A percentile compares a stretch with the other conserved stretches of the same genome.
phyloP scores from a whole-genome alignment of 2,113 vertebrate genomes.

The Microcebus murinus region DNA sequence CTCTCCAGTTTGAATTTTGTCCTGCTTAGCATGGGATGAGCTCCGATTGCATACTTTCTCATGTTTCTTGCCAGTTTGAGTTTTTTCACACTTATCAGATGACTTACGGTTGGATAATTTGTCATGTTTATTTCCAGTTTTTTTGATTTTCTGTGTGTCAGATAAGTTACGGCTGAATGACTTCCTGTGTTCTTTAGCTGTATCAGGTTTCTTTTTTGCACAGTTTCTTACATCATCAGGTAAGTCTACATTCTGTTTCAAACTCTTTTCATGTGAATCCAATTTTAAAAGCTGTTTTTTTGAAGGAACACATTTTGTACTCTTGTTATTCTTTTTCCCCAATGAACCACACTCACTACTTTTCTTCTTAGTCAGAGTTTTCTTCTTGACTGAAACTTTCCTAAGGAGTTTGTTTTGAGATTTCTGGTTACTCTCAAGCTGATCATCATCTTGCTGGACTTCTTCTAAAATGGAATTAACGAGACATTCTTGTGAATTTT shows the following conservation, averaged over 20 bases:
- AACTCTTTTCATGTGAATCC: slow-evolving; percentile 48
- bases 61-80: slow-evolving; percentile 65
- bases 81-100: slow-evolving; percentile 60
- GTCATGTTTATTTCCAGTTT: slow-evolving; percentile 73
- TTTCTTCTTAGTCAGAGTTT: slow-evolving; percentile 55
- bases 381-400: slow-evolving; percentile 47
- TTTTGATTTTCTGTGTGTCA: slow-evolving; percentile 69
- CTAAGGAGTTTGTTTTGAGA: slow-evolving; percentile 34
- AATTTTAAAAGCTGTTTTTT: slow-evolving; percentile 50
- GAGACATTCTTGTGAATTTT: slow-evolving; percentile 46
- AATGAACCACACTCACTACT: not conserved
- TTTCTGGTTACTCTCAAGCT: slow-evolving; percentile 36
- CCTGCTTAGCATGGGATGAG: slow-evolving; percentile 31
- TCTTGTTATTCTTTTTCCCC: not conserved
- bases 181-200: slow-evolving; percentile 70
- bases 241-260: slow-evolving; percentile 64
- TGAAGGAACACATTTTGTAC: slow-evolving; percentile 51
- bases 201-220: slow-evolving; percentile 67
- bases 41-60: slow-evolving; percentile 63
- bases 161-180: slow-evolving; percentile 61
- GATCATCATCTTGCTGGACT: slow-evolving; percentile 47
- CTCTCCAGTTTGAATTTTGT: slow-evolving; percentile 65
- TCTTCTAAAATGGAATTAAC: slow-evolving; percentile 71
- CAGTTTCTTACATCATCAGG: slow-evolving; percentile 31
- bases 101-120: slow-evolving; percentile 67